Percentiles rank a stretch among this genome's conserved stretches.
Evolutionary conservation across 2,888 invertebrate genomes (phyloP).

Genomic region (Agrotis exclamationis): DNA sequence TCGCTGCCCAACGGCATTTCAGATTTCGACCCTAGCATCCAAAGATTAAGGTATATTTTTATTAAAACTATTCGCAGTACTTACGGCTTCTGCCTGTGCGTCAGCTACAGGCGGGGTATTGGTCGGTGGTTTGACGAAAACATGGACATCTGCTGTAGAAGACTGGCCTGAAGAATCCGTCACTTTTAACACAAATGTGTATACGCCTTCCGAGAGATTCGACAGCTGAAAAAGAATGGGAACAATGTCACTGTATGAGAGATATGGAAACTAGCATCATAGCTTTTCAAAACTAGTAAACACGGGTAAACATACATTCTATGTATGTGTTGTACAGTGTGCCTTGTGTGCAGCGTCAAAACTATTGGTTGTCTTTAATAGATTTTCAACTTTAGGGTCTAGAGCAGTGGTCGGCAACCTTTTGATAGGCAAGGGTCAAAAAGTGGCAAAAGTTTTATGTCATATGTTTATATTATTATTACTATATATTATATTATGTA

Average conservation of each 20-base stretch:
- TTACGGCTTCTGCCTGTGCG: slow-evolving; percentile 91
- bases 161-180: slow-evolving; percentile 97
- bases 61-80: slow-evolving; percentile 54
- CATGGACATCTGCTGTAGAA: slow-evolving; percentile 96
- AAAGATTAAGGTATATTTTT: not conserved
- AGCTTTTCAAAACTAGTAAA: too few relatives aligned
- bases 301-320: too few relatives aligned
- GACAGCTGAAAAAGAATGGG: slow-evolving; percentile 91
- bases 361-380: too few relatives aligned
- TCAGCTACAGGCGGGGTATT: slow-evolving; percentile 95
- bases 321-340: too few relatives aligned
- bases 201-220: slow-evolving; percentile 98
- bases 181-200: slow-evolving; percentile 97
- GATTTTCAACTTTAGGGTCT: too few relatives aligned
- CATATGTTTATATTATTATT: too few relatives aligned
- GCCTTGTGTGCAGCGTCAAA: too few relatives aligned
- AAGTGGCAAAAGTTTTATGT: too few relatives aligned
- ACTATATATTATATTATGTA: too few relatives aligned
- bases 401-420: too few relatives aligned
- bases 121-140: slow-evolving; percentile 97
- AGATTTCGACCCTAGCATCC: not conserved
- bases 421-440: too few relatives aligned
- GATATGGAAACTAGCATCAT: not conserved
- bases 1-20: not conserved
- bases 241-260: too few relatives aligned